phyloP scores from a whole-genome alignment of 2,888 invertebrate genomes.

The Lasius fuliginosus region DNA sequence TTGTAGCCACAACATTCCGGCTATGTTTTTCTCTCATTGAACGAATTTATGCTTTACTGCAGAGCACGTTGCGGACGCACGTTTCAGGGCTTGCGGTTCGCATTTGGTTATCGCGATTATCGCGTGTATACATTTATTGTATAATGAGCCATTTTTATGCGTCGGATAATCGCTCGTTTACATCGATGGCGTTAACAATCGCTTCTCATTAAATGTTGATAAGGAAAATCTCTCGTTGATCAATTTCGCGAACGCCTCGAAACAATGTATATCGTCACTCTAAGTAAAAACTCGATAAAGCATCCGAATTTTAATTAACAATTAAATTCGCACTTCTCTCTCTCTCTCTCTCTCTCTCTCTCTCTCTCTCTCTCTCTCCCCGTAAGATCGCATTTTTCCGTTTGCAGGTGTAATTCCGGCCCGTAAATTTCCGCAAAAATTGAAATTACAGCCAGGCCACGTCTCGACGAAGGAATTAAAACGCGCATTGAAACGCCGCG shows the following conservation, averaged over 20 bases:
- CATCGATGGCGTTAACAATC: background rate
- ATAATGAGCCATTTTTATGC: background rate
- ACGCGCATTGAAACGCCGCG: background rate
- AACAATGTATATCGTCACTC: background rate
- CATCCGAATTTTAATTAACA: background rate
- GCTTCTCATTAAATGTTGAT: background rate
- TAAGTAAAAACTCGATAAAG: background rate
- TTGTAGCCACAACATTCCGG: background rate
- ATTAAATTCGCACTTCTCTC: background rate
- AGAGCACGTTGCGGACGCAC: background rate
- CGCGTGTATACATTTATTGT: background rate
- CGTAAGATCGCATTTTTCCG: too few species aligned
- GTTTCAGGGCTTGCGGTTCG: constrained; percentile 1
- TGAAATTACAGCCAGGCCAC: constrained; percentile 6
- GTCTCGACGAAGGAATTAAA: background rate
- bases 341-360: too few species aligned
- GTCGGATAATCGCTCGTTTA: constrained; percentile 1
- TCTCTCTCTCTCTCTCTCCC: too few species aligned
- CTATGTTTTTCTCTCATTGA: constrained; percentile 17
- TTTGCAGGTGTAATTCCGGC: background rate
- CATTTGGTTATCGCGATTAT: constrained; percentile 21
- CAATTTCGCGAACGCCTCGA: background rate
- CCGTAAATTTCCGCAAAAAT: constrained; percentile 9
- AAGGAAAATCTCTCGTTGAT: background rate
- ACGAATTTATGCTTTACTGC: background rate